Evolutionary conservation across 2,797 vertebrate species (phyloP).

Genomic region (Gorsachius magnificus): DNA sequence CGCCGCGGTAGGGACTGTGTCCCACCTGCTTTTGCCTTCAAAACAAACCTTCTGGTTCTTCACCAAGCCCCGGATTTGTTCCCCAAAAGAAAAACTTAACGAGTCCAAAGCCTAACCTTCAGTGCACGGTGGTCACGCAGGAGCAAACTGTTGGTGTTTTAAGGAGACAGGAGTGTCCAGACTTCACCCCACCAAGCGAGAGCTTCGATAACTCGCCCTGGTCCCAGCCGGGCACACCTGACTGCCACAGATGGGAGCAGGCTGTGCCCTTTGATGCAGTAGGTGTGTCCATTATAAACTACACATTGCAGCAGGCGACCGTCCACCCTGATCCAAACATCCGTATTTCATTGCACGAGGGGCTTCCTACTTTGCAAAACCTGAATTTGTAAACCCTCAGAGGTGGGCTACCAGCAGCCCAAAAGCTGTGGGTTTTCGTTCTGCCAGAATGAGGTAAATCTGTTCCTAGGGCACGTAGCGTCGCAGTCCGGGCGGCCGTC

Average conservation of each 20-base stretch:
- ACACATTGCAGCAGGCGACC: not conserved
- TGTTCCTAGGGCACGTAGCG: not conserved
- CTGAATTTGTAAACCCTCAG: not conserved
- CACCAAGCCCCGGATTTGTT: not conserved
- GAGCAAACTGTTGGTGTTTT: not conserved
- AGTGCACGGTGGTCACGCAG: not conserved
- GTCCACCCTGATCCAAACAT: not conserved
- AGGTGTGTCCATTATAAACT: not conserved
- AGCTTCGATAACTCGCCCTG: not conserved
- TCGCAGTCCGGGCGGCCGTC: not conserved
- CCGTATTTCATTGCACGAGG: not conserved
- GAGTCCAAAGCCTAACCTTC: not conserved
- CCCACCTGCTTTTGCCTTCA: not conserved
- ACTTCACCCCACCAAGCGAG: not conserved
- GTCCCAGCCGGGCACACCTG: not conserved
- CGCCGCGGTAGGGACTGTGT: accelerated
- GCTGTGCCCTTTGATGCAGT: not conserved
- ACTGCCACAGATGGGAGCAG: not conserved
- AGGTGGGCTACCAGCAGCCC: not conserved
- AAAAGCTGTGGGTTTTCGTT: not conserved
- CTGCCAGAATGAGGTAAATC: not conserved
- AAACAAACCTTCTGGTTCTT: not conserved
- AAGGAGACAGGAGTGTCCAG: not conserved
- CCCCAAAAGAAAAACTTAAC: not conserved
- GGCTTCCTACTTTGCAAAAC: not conserved